Percentiles rank a stretch among this genome's conserved stretches.
phyloP scores from a whole-genome alignment of 2,797 vertebrate species.

The Danio kyathit region DNA sequence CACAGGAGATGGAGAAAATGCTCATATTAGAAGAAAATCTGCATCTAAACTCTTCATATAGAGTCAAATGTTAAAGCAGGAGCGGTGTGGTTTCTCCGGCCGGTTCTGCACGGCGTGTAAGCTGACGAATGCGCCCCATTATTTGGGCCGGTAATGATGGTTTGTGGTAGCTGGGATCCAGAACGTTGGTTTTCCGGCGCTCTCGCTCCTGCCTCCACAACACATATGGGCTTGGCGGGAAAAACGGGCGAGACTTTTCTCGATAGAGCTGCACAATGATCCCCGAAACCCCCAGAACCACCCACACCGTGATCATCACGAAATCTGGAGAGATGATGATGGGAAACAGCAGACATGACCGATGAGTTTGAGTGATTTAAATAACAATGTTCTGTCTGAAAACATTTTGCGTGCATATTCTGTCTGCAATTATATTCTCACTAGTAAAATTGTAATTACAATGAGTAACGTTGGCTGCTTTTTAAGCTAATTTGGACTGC shows the following conservation, averaged over 20 bases:
- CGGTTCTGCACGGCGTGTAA: slow-evolving; percentile 77
- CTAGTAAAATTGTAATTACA: no score
- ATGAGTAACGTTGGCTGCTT: no score
- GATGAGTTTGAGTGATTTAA: no score
- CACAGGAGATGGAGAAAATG: no score
- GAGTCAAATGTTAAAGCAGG: slow-evolving; percentile 78
- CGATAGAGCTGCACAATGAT: slow-evolving; percentile 86
- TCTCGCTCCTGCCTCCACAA: slow-evolving; percentile 90
- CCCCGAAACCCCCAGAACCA: slow-evolving; percentile 84
- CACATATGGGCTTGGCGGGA: slow-evolving; percentile 91
- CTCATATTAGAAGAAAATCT: no score
- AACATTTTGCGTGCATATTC: no score
- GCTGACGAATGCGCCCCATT: slow-evolving; percentile 71
- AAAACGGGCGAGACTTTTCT: slow-evolving; percentile 82
- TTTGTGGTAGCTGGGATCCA: slow-evolving; percentile 93
- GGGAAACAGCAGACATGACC: not conserved
- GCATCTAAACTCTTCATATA: no score
- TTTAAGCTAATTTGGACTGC: no score
- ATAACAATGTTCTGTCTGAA: no score
- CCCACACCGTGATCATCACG: slow-evolving; percentile 87
- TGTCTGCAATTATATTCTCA: no score
- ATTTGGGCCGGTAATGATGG: slow-evolving; percentile 86
- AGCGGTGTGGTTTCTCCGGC: slow-evolving; percentile 90
- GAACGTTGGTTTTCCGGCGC: slow-evolving; percentile 90
- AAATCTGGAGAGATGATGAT: slow-evolving; percentile 79